Evolutionary conservation across 2,888 invertebrate genomes (phyloP), one percentile per base, ranked within the genome.

Genomic region (Acleris emargana): DNA sequence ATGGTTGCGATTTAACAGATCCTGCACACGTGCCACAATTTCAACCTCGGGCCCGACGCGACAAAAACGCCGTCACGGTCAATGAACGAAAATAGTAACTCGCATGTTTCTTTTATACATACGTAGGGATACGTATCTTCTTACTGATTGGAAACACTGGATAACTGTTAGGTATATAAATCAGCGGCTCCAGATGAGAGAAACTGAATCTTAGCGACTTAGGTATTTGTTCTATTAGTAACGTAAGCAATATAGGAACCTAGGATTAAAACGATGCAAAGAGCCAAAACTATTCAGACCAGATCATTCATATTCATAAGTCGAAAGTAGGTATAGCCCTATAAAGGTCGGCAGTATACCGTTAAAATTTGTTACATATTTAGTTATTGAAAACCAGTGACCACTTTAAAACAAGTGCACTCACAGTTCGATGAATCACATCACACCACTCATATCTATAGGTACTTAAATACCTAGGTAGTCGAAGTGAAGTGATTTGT

Each of bases 81-180:
- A 87, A 83, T 76, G 88, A 82, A 86, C 88, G 79, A 83, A 85
- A 81, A 81, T 82, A n/a, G n/a, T n/a, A 82, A 80, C 79, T 71
- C 74, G 74, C 72, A 75, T 77, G 77, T 77, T 70, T 73, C 71
- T 73, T 69, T 71, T 72, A 59, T 59, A 60, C 32, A 50, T 73
- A 75, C 2, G n/a, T n/a, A n/a, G n/a, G n/a, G n/a, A 22, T 3
- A 22, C 0, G 2, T 22, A 4, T 4, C 22, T 22, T 4, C 75
- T 69, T 71, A 72, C 73, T 71, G 70, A 67, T 72, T 73, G 74
- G 71, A 60, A 58, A 45, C 51, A 50, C 51, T 55, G 43, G 54
- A 32, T 55, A n/a, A 75, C 68, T 73, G 73, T 74, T 72, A 78
- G 70, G n/a, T n/a, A n/a, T n/a, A 76, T 72, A 75, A 77, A 77